These are phyloP conservation scores for Turritopsis rubra DNA, from an alignment of 30 jellyfish, hydroid and myxozoan species.

Conservation along the genomic window DNA sequence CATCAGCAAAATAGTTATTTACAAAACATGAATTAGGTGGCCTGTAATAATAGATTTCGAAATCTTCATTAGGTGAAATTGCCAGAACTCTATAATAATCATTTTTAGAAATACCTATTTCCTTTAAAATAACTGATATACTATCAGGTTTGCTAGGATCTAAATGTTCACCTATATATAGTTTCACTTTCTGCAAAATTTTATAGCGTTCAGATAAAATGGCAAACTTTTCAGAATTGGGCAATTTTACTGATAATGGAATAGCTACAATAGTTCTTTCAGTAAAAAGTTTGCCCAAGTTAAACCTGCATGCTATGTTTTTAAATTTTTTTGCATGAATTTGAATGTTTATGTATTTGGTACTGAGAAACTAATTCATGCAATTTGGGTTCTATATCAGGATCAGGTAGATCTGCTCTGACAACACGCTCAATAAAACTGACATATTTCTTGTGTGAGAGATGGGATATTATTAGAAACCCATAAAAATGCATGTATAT, in stretches of 20 bases:
- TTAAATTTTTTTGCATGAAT: conserved; percentile 22
- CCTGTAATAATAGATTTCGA: too few relatives aligned
- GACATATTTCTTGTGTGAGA: not conserved
- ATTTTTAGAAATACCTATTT: not conserved
- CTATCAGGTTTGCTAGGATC: not conserved
- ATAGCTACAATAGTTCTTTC: conserved; percentile 2
- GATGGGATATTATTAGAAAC: not conserved
- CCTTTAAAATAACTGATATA: not conserved
- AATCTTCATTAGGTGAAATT: not conserved
- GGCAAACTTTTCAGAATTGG: not conserved
- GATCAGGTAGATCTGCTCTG: conserved; percentile 19
- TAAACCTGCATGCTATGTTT: conserved; percentile 20
- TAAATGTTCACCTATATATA: conserved; percentile 3
- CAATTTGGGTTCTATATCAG: not conserved
- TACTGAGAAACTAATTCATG: not conserved
- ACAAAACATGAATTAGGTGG: conserved; percentile 19
- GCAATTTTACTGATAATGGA: not conserved
- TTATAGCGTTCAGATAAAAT: not conserved
- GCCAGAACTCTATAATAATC: not conserved
- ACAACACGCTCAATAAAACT: not conserved
- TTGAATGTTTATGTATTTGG: conserved; percentile 30
- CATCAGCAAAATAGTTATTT: conserved; percentile 17
- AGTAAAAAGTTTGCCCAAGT: not conserved
- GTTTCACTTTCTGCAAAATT: not conserved
- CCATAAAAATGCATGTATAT: not conserved